phyloP scores from a whole-genome alignment of 2,113 vertebrate species.

The Urocitellus parryii region DNA sequence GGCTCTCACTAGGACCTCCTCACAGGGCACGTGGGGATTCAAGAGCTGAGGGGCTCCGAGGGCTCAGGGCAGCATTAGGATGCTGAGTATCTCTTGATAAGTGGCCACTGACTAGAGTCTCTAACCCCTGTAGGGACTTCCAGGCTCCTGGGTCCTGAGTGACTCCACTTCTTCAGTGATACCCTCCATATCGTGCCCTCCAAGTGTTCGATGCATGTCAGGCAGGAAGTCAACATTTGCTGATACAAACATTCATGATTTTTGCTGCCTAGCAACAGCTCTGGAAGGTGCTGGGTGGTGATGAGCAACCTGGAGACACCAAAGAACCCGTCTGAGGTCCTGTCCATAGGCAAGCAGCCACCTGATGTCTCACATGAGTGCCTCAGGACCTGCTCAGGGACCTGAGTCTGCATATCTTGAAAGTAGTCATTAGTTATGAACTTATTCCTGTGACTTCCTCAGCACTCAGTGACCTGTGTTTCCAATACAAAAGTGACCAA shows the following conservation, averaged over 20 bases:
- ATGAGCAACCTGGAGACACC: neutral
- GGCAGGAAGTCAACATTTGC: neutral
- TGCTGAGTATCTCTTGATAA: fast-evolving
- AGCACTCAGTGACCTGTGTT: too few relatives aligned
- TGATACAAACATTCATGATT: neutral
- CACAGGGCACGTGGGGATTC: neutral
- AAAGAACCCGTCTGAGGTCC: too few relatives aligned
- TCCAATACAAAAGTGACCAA: too few relatives aligned
- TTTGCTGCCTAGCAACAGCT: neutral
- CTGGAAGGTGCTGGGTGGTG: neutral
- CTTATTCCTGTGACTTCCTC: too few relatives aligned
- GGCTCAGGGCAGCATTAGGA: neutral
- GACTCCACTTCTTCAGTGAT: neutral
- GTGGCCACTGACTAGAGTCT: neutral
- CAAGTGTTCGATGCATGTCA: neutral
- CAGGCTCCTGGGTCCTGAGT: neutral
- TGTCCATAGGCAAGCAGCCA: too few relatives aligned
- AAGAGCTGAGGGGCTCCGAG: neutral
- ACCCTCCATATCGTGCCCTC: neutral
- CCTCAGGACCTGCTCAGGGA: too few relatives aligned
- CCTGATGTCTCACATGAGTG: too few relatives aligned
- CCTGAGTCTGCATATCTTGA: too few relatives aligned
- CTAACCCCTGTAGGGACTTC: neutral
- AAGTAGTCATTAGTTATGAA: too few relatives aligned
- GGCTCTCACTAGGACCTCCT: too few relatives aligned